Evolutionary conservation across 2,797 vertebrate species (phyloP).

Genomic region (Erpetoichthys calabaricus): DNA sequence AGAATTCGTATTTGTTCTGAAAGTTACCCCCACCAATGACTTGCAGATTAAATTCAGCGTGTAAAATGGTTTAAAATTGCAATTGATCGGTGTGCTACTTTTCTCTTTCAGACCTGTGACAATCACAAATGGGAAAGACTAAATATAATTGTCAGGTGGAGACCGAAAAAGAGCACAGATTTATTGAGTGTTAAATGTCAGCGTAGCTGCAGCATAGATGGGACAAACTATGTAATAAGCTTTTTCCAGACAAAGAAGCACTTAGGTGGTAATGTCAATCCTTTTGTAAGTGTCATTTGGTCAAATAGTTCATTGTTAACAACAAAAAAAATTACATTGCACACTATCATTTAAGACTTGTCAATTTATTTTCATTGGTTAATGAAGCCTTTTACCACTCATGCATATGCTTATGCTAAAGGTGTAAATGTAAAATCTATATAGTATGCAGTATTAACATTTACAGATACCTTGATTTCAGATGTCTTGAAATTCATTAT

Average conservation of each 20-base stretch:
- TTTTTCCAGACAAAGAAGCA: conserved; percentile 29
- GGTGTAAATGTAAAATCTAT: too few species aligned
- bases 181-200: conserved; percentile 42
- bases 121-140: conserved; percentile 19
- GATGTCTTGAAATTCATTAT: too few species aligned
- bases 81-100: conserved; percentile 8
- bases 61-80: not conserved
- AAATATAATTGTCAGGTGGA: conserved; percentile 19
- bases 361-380: too few species aligned
- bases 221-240: conserved; percentile 24
- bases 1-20: too few species aligned
- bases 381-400: too few species aligned
- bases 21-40: not conserved
- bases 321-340: conserved; percentile 21
- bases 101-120: conserved; percentile 17
- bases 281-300: conserved; percentile 28
- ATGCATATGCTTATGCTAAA: too few species aligned
- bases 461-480: too few species aligned
- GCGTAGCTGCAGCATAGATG: conserved; percentile 32
- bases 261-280: conserved; percentile 36
- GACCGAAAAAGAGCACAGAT: conserved; percentile 24
- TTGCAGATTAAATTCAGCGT: not conserved
- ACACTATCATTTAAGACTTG: conserved; percentile 1
- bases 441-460: too few species aligned
- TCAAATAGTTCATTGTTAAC: conserved; percentile 10